Conservation (phyloP, 2,113 vertebrate species). For the Syngnathoides biaculeatus region DNA sequence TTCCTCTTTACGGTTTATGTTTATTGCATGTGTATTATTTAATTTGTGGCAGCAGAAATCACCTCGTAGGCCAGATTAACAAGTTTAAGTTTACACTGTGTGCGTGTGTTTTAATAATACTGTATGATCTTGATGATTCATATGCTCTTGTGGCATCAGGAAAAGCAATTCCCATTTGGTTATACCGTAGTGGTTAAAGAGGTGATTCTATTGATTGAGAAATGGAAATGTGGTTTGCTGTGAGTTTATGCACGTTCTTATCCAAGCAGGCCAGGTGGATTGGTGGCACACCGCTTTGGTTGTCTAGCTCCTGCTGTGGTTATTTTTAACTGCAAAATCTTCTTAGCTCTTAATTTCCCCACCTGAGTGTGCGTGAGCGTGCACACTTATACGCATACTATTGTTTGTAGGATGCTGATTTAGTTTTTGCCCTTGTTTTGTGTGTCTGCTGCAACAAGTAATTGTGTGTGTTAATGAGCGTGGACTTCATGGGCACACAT, state of each 20-base stretch:
- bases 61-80: slow-evolving; percentile 58
- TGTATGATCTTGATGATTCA: not conserved
- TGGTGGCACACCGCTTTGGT: slow-evolving; percentile 37
- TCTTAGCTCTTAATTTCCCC: slow-evolving; percentile 71
- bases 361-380: slow-evolving; percentile 12
- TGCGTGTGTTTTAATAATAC: not conserved
- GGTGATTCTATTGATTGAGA: not conserved
- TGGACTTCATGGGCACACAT: slow-evolving; percentile 45
- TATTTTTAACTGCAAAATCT: slow-evolving; percentile 77
- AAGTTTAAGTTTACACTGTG: slow-evolving; percentile 47
- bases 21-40: not conserved
- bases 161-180: not conserved
- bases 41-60: slow-evolving; percentile 39
- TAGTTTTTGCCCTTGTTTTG: slow-evolving; percentile 27
- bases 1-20: not conserved
- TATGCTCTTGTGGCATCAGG: slow-evolving; percentile 11
- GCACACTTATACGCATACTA: not conserved
- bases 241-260: slow-evolving; percentile 29
- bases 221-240: not conserved
- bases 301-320: slow-evolving; percentile 49
- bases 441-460: slow-evolving; percentile 12
- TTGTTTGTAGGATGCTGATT: slow-evolving; percentile 42
- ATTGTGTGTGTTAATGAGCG: slow-evolving; percentile 19
- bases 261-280: slow-evolving; percentile 21
- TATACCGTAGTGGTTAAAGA: not conserved